Percentiles rank a stretch among this genome's conserved stretches.
Evolutionary conservation across 2,888 invertebrate genomes (phyloP).

Genomic region (Apantesis nais): DNA sequence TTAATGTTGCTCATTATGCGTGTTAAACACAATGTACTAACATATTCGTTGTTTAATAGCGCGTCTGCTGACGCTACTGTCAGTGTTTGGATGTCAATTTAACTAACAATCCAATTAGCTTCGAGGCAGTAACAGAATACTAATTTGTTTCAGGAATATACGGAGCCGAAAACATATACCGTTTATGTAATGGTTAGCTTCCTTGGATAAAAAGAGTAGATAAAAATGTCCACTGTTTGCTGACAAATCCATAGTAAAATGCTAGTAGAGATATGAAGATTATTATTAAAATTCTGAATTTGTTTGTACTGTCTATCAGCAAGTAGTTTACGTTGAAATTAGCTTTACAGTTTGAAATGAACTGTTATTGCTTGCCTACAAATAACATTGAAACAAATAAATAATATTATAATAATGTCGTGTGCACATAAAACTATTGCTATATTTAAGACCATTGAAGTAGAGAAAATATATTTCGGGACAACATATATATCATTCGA

Average conservation of each 20-base stretch:
- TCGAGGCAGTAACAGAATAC: slow-evolving; percentile 62
- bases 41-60: slow-evolving; percentile 44
- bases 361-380: background rate
- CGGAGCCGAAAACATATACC: slow-evolving; percentile 40
- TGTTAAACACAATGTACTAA: slow-evolving; percentile 4
- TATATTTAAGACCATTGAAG: slow-evolving; percentile 12
- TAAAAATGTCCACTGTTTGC: background rate
- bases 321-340: background rate
- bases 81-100: slow-evolving; percentile 63
- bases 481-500: slow-evolving; percentile 18
- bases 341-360: background rate
- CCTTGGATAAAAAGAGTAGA: background rate
- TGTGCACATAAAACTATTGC: background rate
- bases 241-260: background rate
- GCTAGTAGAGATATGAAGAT: background rate
- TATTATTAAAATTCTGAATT: background rate
- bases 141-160: slow-evolving; percentile 58
- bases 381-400: background rate
- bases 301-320: background rate
- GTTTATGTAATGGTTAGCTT: slow-evolving; percentile 19
- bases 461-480: slow-evolving; percentile 18
- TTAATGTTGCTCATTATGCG: background rate
- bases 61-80: slow-evolving; percentile 40
- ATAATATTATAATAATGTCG: slow-evolving; percentile 1
- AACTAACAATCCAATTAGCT: slow-evolving; percentile 70